Conservation (phyloP, 64 coral and sea anemone genomes). For the Montipora efflorescens region DNA sequence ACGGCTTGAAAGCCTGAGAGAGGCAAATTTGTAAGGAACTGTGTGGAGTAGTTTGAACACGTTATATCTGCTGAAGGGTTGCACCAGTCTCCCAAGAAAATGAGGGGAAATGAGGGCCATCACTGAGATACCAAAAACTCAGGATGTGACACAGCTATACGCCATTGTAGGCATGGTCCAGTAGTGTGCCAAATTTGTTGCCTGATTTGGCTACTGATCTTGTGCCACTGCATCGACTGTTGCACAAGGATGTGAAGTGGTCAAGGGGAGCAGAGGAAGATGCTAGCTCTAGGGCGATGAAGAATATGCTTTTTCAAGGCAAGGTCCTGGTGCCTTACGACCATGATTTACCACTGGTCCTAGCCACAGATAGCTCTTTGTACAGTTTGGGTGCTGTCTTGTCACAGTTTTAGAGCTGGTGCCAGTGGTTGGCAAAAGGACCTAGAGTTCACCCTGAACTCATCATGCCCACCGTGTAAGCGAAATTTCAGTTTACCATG, state of each 20-base stretch:
- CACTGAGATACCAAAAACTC: conserved; percentile 1
- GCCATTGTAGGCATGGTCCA: conserved; percentile 49
- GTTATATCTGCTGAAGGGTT: conserved; percentile 46
- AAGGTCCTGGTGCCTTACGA: background rate
- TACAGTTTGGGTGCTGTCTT: conserved; percentile 6
- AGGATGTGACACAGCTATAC: conserved; percentile 21
- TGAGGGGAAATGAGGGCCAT: background rate
- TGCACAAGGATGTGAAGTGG: conserved; percentile 31
- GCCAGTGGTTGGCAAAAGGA: conserved; percentile 39
- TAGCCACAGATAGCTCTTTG: too few relatives aligned
- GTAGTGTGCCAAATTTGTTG: conserved; percentile 15
- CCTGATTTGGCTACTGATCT: background rate
- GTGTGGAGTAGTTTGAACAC: conserved; percentile 39
- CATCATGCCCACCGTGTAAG: conserved; percentile 6
- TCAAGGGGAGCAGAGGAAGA: background rate
- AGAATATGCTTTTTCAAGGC: conserved; percentile 10
- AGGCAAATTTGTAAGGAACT: conserved; percentile 26
- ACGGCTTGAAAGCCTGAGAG: conserved; percentile 29
- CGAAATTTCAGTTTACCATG: background rate
- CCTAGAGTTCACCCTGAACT: background rate
- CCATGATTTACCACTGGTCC: background rate
- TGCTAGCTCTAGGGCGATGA: background rate
- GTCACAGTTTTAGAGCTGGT: conserved; percentile 50
- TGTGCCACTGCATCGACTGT: background rate
- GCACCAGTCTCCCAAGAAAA: conserved; percentile 46